phyloP scores from a whole-genome alignment of 2,888 invertebrate species.

The Keiferia lycopersicella region DNA sequence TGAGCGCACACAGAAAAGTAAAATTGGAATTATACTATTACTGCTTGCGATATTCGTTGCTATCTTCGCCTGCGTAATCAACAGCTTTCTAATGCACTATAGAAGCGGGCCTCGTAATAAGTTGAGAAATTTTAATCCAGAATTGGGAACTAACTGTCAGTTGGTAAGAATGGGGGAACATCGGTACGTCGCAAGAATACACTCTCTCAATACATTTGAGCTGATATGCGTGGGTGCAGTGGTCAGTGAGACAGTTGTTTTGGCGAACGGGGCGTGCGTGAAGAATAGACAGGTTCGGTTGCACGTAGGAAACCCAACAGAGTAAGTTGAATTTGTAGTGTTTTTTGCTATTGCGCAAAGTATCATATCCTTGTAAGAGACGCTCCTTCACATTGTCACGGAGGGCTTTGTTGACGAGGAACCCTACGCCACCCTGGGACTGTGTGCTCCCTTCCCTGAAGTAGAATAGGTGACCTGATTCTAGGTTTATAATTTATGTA shows the following conservation, averaged over 20 bases:
- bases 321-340: conserved; percentile 46
- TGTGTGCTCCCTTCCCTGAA: too few species aligned
- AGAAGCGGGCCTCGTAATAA: conserved; percentile 14
- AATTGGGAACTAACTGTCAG: conserved; percentile 49
- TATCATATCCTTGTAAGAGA: too few species aligned
- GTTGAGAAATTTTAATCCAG: too few species aligned
- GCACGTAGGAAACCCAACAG: conserved; percentile 51
- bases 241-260: conserved; percentile 39
- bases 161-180: conserved; percentile 56
- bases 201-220: conserved; percentile 55
- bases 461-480: too few species aligned
- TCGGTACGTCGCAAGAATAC: conserved; percentile 60
- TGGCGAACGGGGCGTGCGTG: conserved; percentile 20
- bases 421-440: too few species aligned
- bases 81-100: conserved; percentile 60
- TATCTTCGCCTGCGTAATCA: conserved; percentile 52
- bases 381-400: too few species aligned
- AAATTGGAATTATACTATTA: conserved; percentile 56
- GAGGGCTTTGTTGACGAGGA: too few species aligned
- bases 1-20: conserved; percentile 59
- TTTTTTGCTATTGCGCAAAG: too few species aligned
- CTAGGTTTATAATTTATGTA: not conserved
- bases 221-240: conserved; percentile 67
- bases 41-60: conserved; percentile 54
- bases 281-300: conserved; percentile 33